These are phyloP conservation scores for Mystacornis crossleyi DNA, from an alignment of 2,113 vertebrate species.

Conservation along the genomic window DNA sequence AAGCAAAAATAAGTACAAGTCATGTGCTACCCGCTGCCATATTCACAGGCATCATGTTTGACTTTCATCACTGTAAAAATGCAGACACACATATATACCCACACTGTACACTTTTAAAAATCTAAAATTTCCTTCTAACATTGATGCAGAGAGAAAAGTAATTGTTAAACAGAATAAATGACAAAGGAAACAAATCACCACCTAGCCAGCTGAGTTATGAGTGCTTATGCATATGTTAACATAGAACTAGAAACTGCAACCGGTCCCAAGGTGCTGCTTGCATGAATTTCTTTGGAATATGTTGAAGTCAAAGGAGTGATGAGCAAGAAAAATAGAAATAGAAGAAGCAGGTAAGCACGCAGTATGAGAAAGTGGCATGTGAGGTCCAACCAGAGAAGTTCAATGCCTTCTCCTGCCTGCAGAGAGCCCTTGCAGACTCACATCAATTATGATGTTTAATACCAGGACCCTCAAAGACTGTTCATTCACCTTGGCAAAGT, in stretches of 20 bases:
- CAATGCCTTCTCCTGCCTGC: neutral
- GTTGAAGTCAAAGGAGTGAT: neutral
- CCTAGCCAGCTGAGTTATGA: neutral
- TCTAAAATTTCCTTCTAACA: neutral
- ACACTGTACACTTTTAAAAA: neutral
- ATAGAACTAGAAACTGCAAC: neutral
- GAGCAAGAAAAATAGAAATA: neutral
- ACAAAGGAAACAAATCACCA: neutral
- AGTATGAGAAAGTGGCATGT: neutral
- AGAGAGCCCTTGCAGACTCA: neutral
- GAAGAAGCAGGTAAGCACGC: neutral
- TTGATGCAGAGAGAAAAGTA: neutral
- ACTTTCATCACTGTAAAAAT: neutral
- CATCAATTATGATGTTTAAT: rapidly evolving
- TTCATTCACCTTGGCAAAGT: neutral
- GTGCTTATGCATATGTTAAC: neutral
- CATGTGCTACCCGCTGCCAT: neutral
- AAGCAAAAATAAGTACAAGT: neutral
- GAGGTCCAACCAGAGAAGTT: neutral
- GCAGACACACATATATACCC: neutral
- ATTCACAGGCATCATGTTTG: neutral
- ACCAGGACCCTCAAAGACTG: neutral
- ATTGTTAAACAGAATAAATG: neutral
- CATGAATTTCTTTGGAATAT: neutral
- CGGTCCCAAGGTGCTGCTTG: neutral